Conservation (phyloP, 1,140 invertebrate genomes). For the Sesamia nonagrioides region DNA sequence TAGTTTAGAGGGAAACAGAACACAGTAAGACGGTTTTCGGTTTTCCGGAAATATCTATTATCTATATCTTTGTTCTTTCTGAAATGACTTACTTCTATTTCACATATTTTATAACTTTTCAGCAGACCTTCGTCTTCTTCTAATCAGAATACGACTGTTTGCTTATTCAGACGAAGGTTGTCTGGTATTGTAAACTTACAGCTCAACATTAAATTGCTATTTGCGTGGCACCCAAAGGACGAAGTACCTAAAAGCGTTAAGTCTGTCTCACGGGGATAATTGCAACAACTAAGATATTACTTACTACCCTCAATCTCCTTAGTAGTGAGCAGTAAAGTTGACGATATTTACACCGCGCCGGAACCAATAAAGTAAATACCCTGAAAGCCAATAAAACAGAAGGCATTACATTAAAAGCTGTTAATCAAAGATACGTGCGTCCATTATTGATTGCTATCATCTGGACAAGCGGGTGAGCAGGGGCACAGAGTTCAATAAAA, state of each 20-base stretch:
- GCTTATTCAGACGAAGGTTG: too few species aligned
- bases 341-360: background rate
- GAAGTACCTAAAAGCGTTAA: too few species aligned
- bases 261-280: too few species aligned
- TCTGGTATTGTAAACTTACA: too few species aligned
- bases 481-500: constrained; percentile 57
- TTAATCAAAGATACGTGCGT: constrained; percentile 52
- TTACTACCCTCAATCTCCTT: background rate
- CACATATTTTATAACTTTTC: too few species aligned
- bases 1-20: background rate
- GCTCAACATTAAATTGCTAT: too few species aligned
- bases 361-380: background rate
- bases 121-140: too few species aligned
- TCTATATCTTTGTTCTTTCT: background rate
- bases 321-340: background rate
- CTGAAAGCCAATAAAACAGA: constrained; percentile 12
- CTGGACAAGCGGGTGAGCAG: background rate
- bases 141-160: too few species aligned
- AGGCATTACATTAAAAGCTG: constrained; percentile 37
- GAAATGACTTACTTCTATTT: background rate
- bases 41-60: background rate
- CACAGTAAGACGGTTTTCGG: too few species aligned
- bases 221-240: too few species aligned
- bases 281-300: background rate
- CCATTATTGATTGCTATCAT: constrained; percentile 50